phyloP scores from a whole-genome alignment of 2,797 vertebrate species.

The Rhinoraja longicauda region DNA sequence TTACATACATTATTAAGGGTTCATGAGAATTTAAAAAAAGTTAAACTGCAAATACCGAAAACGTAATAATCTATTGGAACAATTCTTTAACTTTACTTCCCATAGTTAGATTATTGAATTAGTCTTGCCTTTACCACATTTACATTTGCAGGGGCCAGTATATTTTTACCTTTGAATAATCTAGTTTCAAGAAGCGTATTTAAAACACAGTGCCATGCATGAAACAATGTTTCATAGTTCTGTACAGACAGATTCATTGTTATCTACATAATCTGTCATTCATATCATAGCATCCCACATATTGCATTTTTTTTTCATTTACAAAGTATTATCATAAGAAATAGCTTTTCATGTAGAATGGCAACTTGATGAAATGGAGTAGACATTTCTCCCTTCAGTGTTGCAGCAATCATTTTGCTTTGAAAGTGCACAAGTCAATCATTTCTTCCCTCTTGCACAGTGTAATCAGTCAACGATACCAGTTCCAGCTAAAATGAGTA shows the following conservation, averaged over 20 bases:
- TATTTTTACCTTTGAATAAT: not conserved
- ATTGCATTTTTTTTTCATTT: not conserved
- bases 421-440: constrained; percentile 16
- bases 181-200: not conserved
- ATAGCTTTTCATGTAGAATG: not conserved
- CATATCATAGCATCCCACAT: not conserved
- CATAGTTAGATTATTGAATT: not conserved
- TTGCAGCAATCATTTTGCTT: not conserved
- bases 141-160: not conserved
- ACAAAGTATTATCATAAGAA: not conserved
- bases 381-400: not conserved
- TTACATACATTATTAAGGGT: not conserved
- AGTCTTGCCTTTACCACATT: not conserved
- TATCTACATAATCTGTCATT: not conserved
- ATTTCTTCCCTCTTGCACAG: not conserved
- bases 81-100: not conserved
- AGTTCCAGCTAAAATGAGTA: not conserved
- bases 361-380: not conserved
- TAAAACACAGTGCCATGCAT: not conserved
- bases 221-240: not conserved
- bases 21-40: not conserved
- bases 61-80: not conserved
- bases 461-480: not conserved
- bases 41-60: not conserved
- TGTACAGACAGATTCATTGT: not conserved